Conservation (phyloP, 2,797 vertebrate genomes). For the Mastacembelus armatus region DNA sequence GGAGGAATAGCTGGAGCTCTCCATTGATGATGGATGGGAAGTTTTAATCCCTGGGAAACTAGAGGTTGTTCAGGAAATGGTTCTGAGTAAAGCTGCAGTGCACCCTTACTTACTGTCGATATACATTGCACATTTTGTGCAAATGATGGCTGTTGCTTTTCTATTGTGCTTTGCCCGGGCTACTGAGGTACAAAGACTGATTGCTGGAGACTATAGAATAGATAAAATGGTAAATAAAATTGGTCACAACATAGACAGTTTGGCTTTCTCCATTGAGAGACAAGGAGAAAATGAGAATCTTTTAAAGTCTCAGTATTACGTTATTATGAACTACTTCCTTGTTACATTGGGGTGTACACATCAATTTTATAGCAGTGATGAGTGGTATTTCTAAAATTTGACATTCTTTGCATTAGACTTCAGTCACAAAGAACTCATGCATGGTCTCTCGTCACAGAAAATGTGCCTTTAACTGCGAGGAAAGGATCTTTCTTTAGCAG, state of each 20-base stretch:
- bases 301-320: slow-evolving; percentile 34
- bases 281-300: not conserved
- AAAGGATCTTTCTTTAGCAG: slow-evolving; percentile 9
- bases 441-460: slow-evolving; percentile 13
- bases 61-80: slow-evolving; percentile 48
- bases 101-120: slow-evolving; percentile 63
- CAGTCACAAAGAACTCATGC: slow-evolving; percentile 7
- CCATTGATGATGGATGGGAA: slow-evolving; percentile 55
- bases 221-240: slow-evolving; percentile 18
- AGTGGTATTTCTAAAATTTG: slow-evolving; percentile 19
- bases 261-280: slow-evolving; percentile 13
- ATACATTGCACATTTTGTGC: slow-evolving; percentile 11
- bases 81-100: slow-evolving; percentile 46
- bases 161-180: not conserved
- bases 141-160: slow-evolving; percentile 50
- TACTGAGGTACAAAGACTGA: not conserved
- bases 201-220: not conserved
- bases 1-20: slow-evolving; percentile 29
- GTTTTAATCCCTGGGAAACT: slow-evolving; percentile 52
- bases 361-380: slow-evolving; percentile 17
- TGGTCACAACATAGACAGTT: slow-evolving; percentile 5
- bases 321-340: slow-evolving; percentile 26
- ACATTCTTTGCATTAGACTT: slow-evolving; percentile 23
- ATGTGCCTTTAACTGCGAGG: slow-evolving; percentile 25
- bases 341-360: slow-evolving; percentile 32